Evolutionary conservation across 2,797 vertebrate genomes (phyloP).

Genomic region (Cyprinodon diabolis): DNA sequence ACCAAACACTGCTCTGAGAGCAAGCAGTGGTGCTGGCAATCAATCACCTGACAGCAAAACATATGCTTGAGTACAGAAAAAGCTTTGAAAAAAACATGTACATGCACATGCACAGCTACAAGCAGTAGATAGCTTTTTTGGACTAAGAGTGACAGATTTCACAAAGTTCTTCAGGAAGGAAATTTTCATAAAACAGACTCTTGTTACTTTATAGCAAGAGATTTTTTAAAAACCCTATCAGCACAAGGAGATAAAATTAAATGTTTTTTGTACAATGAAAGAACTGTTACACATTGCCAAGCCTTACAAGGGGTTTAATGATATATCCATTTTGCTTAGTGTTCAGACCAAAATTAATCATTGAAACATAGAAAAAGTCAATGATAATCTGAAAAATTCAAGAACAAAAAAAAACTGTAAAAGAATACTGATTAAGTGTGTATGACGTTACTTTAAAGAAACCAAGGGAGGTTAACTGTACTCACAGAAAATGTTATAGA

Average conservation of each 20-base stretch:
- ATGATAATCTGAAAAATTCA: not conserved
- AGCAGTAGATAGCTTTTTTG: slow-evolving; percentile 7
- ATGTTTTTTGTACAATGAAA: not conserved
- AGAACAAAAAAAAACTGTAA: not conserved
- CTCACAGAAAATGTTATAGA: slow-evolving; percentile 16
- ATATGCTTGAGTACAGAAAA: not conserved
- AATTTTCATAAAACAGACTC: slow-evolving; percentile 23
- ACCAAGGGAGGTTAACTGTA: slow-evolving; percentile 9
- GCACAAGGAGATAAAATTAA: not conserved
- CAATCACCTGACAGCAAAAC: slow-evolving; percentile 5
- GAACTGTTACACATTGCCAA: not conserved
- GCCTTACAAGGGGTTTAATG: not conserved
- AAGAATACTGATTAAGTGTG: slow-evolving; percentile 14
- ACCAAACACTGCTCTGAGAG: slow-evolving; percentile 13
- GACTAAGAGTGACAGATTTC: slow-evolving; percentile 38
- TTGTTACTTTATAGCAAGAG: slow-evolving; percentile 23
- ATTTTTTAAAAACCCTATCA: not conserved
- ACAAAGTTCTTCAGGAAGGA: slow-evolving; percentile 32
- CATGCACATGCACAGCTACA: not conserved
- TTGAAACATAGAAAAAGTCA: not conserved
- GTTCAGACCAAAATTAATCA: not conserved
- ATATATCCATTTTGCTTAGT: not conserved
- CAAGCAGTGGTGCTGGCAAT: slow-evolving; percentile 7
- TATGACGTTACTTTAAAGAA: slow-evolving; percentile 4
- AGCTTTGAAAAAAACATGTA: slow-evolving; percentile 2